A percentile compares a stretch with the other conserved stretches of the same genome.
These are phyloP conservation scores for Villa cingulata DNA, from an alignment of 2,888 invertebrate species.

Conservation along the genomic window DNA sequence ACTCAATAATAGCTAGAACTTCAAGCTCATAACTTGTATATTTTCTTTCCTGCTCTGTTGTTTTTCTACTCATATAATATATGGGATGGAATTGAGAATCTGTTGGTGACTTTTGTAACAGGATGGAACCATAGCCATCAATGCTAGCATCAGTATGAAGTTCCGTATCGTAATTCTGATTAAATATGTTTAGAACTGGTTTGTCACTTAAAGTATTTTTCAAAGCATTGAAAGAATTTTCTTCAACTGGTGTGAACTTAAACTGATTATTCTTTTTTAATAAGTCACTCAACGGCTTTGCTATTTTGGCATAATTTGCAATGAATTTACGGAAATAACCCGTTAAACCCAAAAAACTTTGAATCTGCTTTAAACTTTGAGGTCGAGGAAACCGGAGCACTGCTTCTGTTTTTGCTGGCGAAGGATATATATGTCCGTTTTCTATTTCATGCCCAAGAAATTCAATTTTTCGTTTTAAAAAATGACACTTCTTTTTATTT, in stretches of 20 bases:
- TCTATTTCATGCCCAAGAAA: constrained; percentile 5
- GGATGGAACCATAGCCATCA: not conserved
- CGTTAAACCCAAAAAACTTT: not conserved
- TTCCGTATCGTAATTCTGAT: not conserved
- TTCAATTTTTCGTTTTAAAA: constrained; percentile 2
- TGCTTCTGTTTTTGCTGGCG: constrained; percentile 7
- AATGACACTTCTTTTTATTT: constrained; percentile 7
- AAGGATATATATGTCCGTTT: constrained; percentile 5
- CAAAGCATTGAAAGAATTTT: not conserved
- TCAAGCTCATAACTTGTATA: constrained; percentile 8
- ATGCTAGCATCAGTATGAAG: constrained; percentile 1
- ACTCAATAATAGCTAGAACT: constrained; percentile 6
- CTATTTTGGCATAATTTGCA: not conserved
- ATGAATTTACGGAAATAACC: constrained; percentile 8
- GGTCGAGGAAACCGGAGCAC: constrained; percentile 11
- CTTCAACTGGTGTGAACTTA: not conserved
- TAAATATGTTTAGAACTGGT: constrained; percentile 6
- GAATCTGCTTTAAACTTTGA: not conserved
- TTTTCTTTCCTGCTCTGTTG: constrained; percentile 19
- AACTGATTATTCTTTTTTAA: not conserved
- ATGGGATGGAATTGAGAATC: constrained; percentile 1
- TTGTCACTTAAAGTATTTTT: constrained; percentile 4
- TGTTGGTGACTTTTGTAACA: constrained; percentile 13
- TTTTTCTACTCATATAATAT: constrained; percentile 18
- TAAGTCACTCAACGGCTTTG: constrained; percentile 1